Base-by-base conservation (phyloP, 2,113 vertebrate species). In the Alaudala cheleensis region DNA sequence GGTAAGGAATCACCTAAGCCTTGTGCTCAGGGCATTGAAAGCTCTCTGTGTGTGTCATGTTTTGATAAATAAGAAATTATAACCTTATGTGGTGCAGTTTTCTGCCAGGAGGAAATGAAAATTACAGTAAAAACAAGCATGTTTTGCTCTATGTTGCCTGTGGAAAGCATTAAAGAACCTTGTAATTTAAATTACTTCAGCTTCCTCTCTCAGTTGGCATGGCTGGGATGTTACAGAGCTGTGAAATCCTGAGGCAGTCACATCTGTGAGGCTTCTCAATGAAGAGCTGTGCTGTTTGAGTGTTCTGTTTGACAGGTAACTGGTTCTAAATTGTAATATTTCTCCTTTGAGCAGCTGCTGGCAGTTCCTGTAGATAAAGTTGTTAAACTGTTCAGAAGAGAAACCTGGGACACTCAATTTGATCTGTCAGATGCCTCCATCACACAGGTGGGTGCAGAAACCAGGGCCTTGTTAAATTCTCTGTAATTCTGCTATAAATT, bases 361-460 rank as follows among this genome's bases (percentile, higher is more conserved):
- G 99, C 99, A 11, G 93, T 99, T 98, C 99, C 99, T 34, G 99
- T 99, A 21, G 99, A 98, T 56, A 98, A 98, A 29, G 97, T 94
- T 50, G 97, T 99, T 44, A 98, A 99, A 47, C 96, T 99, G 5
- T 99, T 99, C 37, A 98, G 97, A 95, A 98, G 99, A 94, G 98
- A 98, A 60, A 98, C 98, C 89, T 99, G 99, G 99, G 97, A 96
- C 6, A 98, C 97, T 29, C 96, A 98, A 0, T 93, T 95, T 29
- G 92, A 98, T 50, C 98, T 99, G 10, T 98, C 98, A 0, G 98
- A 99, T 88, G 96, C 98, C 50, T 98, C 97, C 57, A 95, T 99
- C 87, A 98, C 98, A 17, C 98, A 98, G 98, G 99, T 99, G 80
- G 94, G 97, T 93, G 9, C 58, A 77, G 40, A 23, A 78, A 67